Base-by-base conservation (phyloP, 2,113 vertebrate genomes). In the Ailurus styani region DNA sequence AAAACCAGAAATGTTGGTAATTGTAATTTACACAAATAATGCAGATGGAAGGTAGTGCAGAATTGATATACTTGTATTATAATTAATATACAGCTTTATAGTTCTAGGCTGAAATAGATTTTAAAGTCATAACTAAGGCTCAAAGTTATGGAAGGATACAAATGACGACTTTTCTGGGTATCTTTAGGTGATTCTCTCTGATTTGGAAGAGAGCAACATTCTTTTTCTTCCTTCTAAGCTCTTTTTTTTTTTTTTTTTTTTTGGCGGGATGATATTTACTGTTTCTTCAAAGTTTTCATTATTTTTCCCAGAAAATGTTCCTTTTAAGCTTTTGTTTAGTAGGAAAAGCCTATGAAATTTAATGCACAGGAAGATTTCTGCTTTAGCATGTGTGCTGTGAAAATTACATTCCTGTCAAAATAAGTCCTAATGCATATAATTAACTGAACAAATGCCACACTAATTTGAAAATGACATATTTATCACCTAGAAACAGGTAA, bases 401-500 rank as follows among this genome's bases (percentile, higher is more conserved):
- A 97, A 93, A 97, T 97, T 87, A 79, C 37, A 84, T 90, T 96
- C 25, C n/a, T 90, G n/a, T 57, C 93, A 87, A 90, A 97, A 94
- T 72, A 93, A 91, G 88, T 85, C 79, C 62, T 97, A 95, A 79
- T 77, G 64, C 62, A 83, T 96, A 90, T 96, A 91, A 97, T 91
- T 96, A 93, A 70, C 34, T 93, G 90, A 88, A 89, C 83, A 92
- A 93, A 95, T 95, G 87, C 34, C 57, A 73, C 9, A 10, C 82
- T 96, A 97, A 97, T 93, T 97, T 98, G 96, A 96, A 97, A 97
- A 90, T 86, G 86, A 89, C 29, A 52, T 79, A 93, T 95, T 97
- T 97, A 96, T 98, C 95, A 98, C 94, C 91, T 97, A 54, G 84
- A 93, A 96, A 89, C 91, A 96, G 95, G 90, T 95, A 96, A 97